Evolutionary conservation across 2,888 invertebrate species (phyloP), one percentile per base, ranked within the genome.

Genomic region (Spilosoma lubricipeda): DNA sequence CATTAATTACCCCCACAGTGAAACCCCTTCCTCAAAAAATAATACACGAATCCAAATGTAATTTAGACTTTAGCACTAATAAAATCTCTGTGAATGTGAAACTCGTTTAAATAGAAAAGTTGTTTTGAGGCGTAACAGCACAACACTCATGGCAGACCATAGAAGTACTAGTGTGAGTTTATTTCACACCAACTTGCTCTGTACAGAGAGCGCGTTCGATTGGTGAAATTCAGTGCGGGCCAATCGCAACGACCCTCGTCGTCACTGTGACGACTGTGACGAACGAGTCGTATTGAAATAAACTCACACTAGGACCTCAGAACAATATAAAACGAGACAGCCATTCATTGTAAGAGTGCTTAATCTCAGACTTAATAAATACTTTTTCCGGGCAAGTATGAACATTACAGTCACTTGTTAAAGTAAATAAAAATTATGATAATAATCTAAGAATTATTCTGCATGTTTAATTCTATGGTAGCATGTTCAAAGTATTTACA

Each of bases 401-500:
- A 30, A 5, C 30, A 4, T 13, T 27, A 11, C 0, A 18, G 30
- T 63, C 4, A 15, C 59, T 59, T 13, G 13, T 59, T 27, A 27
- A 27, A 59, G 13, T 59, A 59, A 59, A 59, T 59, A 67, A 45
- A 67, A 20, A 8, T 18, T 42, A 67, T n/a, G 11, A 23, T 39
- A 65, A 1, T 42, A 13, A 39, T 11, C 39, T 42, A 42, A 42
- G 13, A 15, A 15, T 42, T 45, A 67, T 67, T 30, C 23, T 67
- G 33, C 33, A 67, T 67, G 48, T 67, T 67, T 48, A 48, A 33
- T 33, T 67, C 33, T 11, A 30, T 67, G 23, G 45, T 67, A 48
- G 67, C 59, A 67, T 23, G 67, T 30, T 67, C 42, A 45, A 27
- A 18, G 42, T 42, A n/a, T 20, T 48, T 11, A 15, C 30, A 13